phyloP scores from a whole-genome alignment of 2,797 vertebrate genomes.

The Artibeus lituratus region DNA sequence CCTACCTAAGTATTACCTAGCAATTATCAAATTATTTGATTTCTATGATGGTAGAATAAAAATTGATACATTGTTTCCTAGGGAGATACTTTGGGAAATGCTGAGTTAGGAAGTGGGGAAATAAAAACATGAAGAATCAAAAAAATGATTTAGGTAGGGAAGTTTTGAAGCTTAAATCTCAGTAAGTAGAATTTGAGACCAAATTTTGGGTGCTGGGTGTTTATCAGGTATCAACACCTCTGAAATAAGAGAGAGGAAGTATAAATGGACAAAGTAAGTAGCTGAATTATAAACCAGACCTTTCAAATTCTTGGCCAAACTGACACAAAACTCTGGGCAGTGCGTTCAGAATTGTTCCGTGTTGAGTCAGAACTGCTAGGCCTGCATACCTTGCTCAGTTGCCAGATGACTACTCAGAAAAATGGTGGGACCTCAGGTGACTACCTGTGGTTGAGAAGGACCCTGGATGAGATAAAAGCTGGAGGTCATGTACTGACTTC shows the following conservation, averaged over 20 bases:
- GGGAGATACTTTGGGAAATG: not conserved
- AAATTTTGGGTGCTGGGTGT: not conserved
- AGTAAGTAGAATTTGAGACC: not conserved
- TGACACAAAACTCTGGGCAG: not conserved
- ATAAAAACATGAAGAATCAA: not conserved
- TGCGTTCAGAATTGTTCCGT: not conserved
- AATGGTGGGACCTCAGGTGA: not conserved
- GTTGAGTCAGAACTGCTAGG: not conserved
- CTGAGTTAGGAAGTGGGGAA: not conserved
- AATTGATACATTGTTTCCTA: not conserved
- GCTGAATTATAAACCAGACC: not conserved
- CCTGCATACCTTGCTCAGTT: not conserved
- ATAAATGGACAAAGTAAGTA: not conserved
- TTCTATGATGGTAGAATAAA: not conserved
- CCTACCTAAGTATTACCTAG: not conserved
- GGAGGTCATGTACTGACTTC: not conserved
- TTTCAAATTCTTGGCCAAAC: not conserved
- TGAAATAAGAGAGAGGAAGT: not conserved
- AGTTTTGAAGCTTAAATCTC: not conserved
- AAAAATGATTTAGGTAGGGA: not conserved
- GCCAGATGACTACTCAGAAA: not conserved
- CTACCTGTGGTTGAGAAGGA: not conserved
- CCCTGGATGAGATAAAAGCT: not conserved
- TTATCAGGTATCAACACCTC: not conserved
- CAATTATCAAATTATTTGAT: not conserved